Percentiles rank a stretch among this genome's conserved stretches.
phyloP scores from a whole-genome alignment of 1,140 invertebrate species.

The Coptotermes formosanus region DNA sequence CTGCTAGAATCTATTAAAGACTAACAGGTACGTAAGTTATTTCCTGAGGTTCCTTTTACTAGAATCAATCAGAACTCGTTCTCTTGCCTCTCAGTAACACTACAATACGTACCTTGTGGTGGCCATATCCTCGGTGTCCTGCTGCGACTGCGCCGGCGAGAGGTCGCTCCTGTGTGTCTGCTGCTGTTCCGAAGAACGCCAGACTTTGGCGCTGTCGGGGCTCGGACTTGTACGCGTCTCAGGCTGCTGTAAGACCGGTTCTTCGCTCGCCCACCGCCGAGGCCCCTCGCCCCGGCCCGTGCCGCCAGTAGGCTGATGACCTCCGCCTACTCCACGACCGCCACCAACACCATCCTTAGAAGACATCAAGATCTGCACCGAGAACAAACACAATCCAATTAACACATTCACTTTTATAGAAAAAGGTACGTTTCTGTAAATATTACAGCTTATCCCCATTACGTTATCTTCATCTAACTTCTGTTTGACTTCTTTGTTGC shows the following conservation, averaged over 20 bases:
- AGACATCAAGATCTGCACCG: not conserved
- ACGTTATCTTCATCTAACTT: no score
- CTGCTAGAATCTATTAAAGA: no score
- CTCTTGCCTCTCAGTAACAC: not conserved
- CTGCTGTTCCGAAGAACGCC: not conserved
- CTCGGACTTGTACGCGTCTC: conserved; percentile 41
- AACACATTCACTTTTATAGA: not conserved
- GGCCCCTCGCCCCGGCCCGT: conserved; percentile 22
- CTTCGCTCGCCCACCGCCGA: conserved; percentile 41
- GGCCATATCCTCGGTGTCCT: conserved; percentile 39
- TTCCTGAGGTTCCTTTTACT: no score
- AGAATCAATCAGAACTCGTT: no score
- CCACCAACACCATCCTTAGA: conserved; percentile 9
- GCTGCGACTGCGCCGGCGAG: not conserved
- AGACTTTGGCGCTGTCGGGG: conserved; percentile 34
- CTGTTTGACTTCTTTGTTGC: no score
- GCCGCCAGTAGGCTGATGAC: conserved; percentile 1
- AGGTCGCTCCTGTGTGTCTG: not conserved
- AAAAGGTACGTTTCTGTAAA: no score
- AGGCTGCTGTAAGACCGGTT: conserved; percentile 41
- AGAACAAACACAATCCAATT: not conserved
- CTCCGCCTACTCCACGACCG: conserved; percentile 5
- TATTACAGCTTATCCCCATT: no score
- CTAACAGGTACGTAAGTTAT: no score
- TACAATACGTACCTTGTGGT: conserved; percentile 39